A percentile compares a stretch with the other conserved stretches of the same genome.
These are phyloP conservation scores for Megaustenia siamemsis DNA, from an alignment of 2,888 invertebrate species.

Conservation along the genomic window DNA sequence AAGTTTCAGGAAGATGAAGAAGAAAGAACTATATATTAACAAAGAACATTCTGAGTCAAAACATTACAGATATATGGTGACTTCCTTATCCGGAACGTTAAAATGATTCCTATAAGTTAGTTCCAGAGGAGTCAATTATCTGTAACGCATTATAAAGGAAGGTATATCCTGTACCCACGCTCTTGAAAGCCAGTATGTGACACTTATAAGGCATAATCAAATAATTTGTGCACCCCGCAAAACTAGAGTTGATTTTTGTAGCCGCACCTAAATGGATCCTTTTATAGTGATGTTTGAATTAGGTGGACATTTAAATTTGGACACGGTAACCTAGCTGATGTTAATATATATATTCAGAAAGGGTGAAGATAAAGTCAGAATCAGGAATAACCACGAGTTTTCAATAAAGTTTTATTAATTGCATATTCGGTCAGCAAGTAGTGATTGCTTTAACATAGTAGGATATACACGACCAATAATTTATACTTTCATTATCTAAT, in stretches of 20 bases:
- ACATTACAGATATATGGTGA: too few relatives aligned
- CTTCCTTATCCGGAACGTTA: too few relatives aligned
- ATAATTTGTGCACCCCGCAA: not conserved
- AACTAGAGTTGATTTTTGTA: not conserved
- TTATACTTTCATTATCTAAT: too few relatives aligned
- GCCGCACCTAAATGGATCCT: conserved; percentile 7
- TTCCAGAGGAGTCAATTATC: not conserved
- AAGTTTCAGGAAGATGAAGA: too few relatives aligned
- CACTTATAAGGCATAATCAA: conserved; percentile 22
- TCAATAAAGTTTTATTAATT: too few relatives aligned
- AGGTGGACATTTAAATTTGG: not conserved
- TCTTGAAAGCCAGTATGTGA: not conserved
- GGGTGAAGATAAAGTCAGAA: not conserved
- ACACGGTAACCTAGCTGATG: not conserved
- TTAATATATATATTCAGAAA: conserved; percentile 11
- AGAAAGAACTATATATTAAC: too few relatives aligned
- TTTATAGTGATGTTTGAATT: conserved; percentile 1
- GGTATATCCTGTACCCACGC: not conserved
- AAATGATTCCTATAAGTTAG: not conserved
- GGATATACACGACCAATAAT: too few relatives aligned
- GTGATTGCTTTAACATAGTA: too few relatives aligned
- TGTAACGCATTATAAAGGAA: not conserved
- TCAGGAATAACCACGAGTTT: too few relatives aligned
- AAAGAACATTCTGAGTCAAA: too few relatives aligned
- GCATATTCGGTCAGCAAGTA: too few relatives aligned